Evolutionary conservation across 2,888 invertebrate species (phyloP).

Genomic region (Ceramica pisi): DNA sequence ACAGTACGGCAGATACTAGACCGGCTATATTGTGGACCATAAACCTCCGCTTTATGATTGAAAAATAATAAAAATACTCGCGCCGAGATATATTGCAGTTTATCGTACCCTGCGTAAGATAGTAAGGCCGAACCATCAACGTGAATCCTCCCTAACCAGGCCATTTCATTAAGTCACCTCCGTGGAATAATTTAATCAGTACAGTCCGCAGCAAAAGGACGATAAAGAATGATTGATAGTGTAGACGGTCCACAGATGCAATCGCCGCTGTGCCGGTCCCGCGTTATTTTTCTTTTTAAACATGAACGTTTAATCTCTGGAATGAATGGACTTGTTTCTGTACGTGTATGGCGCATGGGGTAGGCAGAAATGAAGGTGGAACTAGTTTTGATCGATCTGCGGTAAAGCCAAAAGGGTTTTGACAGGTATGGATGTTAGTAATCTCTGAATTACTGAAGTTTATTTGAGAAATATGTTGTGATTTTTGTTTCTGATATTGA

Average conservation of each 20-base stretch:
- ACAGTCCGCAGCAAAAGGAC: conserved; percentile 85
- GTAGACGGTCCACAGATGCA: conserved; percentile 77
- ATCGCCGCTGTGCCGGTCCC: conserved; percentile 70
- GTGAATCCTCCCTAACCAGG: conserved; percentile 73
- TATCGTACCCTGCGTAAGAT: not conserved
- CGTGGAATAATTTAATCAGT: conserved; percentile 89
- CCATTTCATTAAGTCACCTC: conserved; percentile 87
- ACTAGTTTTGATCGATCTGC: conserved; percentile 63
- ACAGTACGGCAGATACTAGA: not conserved
- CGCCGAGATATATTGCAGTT: not conserved
- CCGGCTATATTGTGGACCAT: no score
- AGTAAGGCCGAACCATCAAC: conserved; percentile 45
- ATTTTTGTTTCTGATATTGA: conserved; percentile 26
- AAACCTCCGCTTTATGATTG: no score
- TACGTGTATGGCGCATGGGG: conserved; percentile 59
- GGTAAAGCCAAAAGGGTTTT: conserved; percentile 55
- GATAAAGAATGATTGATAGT: conserved; percentile 89
- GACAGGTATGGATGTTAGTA: conserved; percentile 52
- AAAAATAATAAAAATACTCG: not conserved
- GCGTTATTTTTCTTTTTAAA: conserved; percentile 69
- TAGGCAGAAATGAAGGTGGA: conserved; percentile 54
- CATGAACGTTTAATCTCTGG: conserved; percentile 68
- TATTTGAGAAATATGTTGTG: conserved; percentile 19
- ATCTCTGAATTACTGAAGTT: conserved; percentile 38
- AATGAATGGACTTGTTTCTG: conserved; percentile 69